Percentiles rank a stretch among this genome's conserved stretches.
phyloP scores from a whole-genome alignment of 2,888 invertebrate genomes.

The Miltochrista miniata region DNA sequence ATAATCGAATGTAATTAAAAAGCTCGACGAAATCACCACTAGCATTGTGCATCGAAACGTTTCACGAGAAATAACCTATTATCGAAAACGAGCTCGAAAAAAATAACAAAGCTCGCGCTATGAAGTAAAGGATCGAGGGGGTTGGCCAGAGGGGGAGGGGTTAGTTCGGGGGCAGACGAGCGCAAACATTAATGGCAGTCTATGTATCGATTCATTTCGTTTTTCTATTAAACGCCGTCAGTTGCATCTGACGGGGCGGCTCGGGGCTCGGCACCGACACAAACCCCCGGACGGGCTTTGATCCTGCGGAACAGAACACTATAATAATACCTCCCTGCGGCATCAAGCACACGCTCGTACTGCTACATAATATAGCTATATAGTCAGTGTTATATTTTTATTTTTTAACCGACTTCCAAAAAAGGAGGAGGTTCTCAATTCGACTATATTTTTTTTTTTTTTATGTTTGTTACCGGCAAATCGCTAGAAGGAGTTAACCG shows the following conservation, averaged over 20 bases:
- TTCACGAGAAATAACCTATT: constrained; percentile 47
- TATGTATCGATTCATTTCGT: constrained; percentile 47
- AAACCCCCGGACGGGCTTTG: background rate
- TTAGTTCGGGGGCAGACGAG: constrained; percentile 21
- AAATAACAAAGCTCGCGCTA: constrained; percentile 36
- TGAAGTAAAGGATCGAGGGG: constrained; percentile 39
- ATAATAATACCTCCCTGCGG: background rate
- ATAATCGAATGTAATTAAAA: constrained; percentile 48
- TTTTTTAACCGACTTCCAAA: too few species aligned
- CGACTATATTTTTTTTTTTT: too few species aligned
- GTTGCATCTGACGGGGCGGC: constrained; percentile 48
- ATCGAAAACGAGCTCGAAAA: constrained; percentile 45
- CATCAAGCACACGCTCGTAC: background rate
- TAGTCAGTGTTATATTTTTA: too few species aligned
- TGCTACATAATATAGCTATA: too few species aligned
- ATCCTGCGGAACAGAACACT: background rate
- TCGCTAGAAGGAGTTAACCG: too few species aligned
- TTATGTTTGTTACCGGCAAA: too few species aligned
- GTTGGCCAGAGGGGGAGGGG: constrained; percentile 4
- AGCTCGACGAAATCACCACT: constrained; percentile 33
- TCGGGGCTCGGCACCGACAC: constrained; percentile 1
- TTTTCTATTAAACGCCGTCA: constrained; percentile 56
- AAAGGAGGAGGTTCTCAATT: too few species aligned
- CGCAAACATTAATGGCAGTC: constrained; percentile 37
- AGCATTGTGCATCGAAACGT: constrained; percentile 38